Evolutionary conservation across 2,113 vertebrate species (phyloP).

Genomic region (Megaptera novaeangliae): DNA sequence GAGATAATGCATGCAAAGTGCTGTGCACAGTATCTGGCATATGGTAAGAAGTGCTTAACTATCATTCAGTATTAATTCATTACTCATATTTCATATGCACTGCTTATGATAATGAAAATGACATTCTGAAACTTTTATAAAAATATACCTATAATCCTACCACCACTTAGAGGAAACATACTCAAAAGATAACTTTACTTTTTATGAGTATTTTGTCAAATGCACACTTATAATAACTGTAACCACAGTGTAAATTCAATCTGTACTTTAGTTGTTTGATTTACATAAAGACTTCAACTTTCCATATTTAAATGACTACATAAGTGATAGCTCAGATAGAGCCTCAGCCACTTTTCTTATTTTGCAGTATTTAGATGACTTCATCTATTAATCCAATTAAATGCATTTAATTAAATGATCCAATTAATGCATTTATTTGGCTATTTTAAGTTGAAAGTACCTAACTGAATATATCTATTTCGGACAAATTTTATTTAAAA

Average conservation of each 20-base stretch:
- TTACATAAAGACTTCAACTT: background rate
- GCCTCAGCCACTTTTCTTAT: background rate
- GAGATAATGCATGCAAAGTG: background rate
- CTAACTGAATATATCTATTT: background rate
- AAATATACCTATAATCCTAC: background rate
- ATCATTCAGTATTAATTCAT: background rate
- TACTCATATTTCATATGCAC: background rate
- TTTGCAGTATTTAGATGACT: background rate
- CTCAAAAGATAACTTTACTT: background rate
- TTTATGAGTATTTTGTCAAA: background rate
- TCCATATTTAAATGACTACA: background rate
- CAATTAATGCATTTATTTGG: background rate
- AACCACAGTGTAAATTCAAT: background rate
- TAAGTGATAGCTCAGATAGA: background rate
- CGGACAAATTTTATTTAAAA: background rate
- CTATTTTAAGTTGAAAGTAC: background rate
- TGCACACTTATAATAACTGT: background rate
- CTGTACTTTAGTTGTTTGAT: background rate
- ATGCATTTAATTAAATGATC: background rate
- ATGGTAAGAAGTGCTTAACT: background rate
- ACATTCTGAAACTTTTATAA: background rate
- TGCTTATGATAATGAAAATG: background rate
- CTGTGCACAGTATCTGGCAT: background rate
- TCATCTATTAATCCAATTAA: background rate
- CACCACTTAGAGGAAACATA: background rate